Evolutionary conservation across 2,888 invertebrate species (phyloP).

Genomic region (Dicranocentrus wangi): DNA sequence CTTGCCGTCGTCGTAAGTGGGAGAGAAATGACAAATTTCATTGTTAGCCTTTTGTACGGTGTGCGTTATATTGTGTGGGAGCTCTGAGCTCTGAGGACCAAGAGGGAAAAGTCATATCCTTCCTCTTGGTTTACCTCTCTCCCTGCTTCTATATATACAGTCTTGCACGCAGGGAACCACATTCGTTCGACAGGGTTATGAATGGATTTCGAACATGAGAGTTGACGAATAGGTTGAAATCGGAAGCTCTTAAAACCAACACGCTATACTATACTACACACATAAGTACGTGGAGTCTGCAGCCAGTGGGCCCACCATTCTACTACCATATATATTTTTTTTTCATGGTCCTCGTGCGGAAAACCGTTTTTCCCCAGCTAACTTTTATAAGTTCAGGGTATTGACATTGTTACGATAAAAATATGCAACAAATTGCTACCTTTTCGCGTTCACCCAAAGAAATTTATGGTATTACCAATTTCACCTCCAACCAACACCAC

Average conservation of each 20-base stretch:
- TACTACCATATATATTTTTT: background rate
- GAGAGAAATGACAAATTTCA: no score
- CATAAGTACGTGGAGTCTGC: constrained; percentile 3
- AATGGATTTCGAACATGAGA: constrained; percentile 60
- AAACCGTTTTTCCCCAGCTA: constrained; percentile 2
- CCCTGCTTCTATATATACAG: no score
- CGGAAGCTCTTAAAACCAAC: constrained; percentile 57
- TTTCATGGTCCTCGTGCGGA: background rate
- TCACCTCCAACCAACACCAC: constrained; percentile 4
- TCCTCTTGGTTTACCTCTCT: no score
- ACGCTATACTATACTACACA: background rate
- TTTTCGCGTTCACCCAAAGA: constrained; percentile 23
- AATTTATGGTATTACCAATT: constrained; percentile 27
- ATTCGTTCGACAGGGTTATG: constrained; percentile 5
- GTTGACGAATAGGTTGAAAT: constrained; percentile 63
- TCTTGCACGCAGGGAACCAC: no score
- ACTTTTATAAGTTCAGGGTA: constrained; percentile 51
- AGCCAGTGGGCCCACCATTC: background rate
- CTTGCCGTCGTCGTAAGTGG: no score
- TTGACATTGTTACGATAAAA: constrained; percentile 55
- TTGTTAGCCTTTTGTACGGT: no score
- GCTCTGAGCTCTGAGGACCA: no score
- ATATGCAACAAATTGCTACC: constrained; percentile 57
- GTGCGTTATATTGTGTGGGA: no score
- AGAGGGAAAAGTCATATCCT: no score